These are phyloP conservation scores for Acestrorhynchus altus DNA, from an alignment of 2,797 vertebrate species.

Conservation along the genomic window DNA sequence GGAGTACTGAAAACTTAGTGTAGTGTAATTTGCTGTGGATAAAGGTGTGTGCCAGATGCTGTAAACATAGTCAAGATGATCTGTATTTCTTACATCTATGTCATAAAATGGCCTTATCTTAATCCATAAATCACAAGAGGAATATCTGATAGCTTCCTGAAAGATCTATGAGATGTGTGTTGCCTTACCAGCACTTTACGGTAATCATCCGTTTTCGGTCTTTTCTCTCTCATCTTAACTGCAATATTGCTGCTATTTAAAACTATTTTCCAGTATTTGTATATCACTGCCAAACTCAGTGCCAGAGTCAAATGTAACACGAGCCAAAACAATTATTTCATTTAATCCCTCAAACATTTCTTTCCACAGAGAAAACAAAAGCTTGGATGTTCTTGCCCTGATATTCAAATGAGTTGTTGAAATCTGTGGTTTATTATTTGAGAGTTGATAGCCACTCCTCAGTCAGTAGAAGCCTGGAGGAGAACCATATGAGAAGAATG, in stretches of 20 bases:
- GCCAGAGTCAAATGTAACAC: slow-evolving; percentile 30
- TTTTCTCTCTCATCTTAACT: slow-evolving; percentile 26
- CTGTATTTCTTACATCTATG: too few relatives aligned
- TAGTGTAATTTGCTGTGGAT: too few relatives aligned
- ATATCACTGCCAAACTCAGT: slow-evolving; percentile 30
- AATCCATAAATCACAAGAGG: not conserved
- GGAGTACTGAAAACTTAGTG: too few relatives aligned
- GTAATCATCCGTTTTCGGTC: slow-evolving; percentile 15
- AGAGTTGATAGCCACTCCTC: slow-evolving; percentile 24
- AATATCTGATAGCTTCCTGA: slow-evolving; percentile 20
- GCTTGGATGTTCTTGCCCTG: slow-evolving; percentile 39
- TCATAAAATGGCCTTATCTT: not conserved
- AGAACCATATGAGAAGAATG: not conserved
- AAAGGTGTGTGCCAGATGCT: too few relatives aligned
- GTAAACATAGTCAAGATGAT: too few relatives aligned
- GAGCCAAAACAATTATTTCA: slow-evolving; percentile 54
- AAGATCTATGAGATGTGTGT: not conserved
- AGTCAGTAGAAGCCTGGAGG: not conserved
- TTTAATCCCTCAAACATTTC: slow-evolving; percentile 48
- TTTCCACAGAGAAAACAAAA: slow-evolving; percentile 44
- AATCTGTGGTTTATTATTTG: slow-evolving; percentile 49
- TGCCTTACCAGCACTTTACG: not conserved
- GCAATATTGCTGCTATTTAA: slow-evolving; percentile 20
- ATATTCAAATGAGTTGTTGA: slow-evolving; percentile 46
- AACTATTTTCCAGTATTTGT: slow-evolving; percentile 19